Evolutionary conservation across 2,888 invertebrate genomes (phyloP).

Genomic region (Pemphredon lugubris): DNA sequence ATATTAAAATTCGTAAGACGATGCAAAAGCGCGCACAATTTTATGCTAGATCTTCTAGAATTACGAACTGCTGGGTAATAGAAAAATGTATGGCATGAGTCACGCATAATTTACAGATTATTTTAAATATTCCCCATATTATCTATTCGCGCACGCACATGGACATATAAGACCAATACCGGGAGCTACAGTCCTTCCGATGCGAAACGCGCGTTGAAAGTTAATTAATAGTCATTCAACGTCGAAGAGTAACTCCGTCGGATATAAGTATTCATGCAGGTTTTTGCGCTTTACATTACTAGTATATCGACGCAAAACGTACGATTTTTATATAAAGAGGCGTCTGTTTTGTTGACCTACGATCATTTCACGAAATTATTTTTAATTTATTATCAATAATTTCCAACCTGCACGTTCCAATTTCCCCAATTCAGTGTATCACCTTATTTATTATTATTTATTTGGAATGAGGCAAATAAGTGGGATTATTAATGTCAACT

Average conservation of each 20-base stretch:
- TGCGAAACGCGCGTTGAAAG: constrained; percentile 6
- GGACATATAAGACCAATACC: neutral
- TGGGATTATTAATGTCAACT: too few species aligned
- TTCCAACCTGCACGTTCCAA: too few species aligned
- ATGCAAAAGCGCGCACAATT: too few species aligned
- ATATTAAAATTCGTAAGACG: too few species aligned
- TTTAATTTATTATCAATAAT: too few species aligned
- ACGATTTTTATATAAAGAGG: neutral
- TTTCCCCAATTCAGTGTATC: too few species aligned
- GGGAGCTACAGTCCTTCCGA: neutral
- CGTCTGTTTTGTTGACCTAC: neutral
- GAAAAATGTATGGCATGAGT: neutral
- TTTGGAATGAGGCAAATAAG: too few species aligned
- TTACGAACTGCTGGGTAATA: too few species aligned
- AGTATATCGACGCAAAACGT: constrained; percentile 31
- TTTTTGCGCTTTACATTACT: constrained; percentile 42
- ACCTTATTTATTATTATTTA: too few species aligned
- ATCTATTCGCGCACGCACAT: too few species aligned
- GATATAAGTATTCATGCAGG: constrained; percentile 39
- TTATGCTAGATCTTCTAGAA: too few species aligned
- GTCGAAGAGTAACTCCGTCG: constrained; percentile 16
- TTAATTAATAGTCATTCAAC: constrained; percentile 45
- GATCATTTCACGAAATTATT: too few species aligned
- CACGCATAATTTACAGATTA: neutral
- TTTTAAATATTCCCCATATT: neutral